Evolutionary conservation across 2,888 invertebrate species (phyloP).

Genomic region (Steinernema carpocapsae): DNA sequence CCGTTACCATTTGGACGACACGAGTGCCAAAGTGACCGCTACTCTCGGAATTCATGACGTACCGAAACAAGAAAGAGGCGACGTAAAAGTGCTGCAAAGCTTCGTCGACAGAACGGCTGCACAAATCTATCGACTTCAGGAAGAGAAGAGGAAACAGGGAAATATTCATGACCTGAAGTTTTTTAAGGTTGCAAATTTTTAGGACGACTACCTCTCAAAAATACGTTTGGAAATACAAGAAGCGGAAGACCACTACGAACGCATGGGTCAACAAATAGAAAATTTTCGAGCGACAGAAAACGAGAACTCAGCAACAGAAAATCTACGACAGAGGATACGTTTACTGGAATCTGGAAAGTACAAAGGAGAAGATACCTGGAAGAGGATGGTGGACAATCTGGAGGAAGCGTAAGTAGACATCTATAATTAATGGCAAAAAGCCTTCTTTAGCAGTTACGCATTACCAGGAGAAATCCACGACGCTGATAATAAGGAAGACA

Average conservation of each 20-base stretch:
- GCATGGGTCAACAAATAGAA: background rate
- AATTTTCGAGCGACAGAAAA: background rate
- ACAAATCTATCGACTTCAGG: background rate
- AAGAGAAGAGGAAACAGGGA: conserved; percentile 4
- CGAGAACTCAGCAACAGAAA: background rate
- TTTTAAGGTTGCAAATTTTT: too few species aligned
- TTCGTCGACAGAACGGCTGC: background rate
- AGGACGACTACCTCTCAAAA: conserved; percentile 5
- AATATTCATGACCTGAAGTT: too few species aligned
- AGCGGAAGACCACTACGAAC: background rate
- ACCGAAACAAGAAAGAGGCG: background rate
- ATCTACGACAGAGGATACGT: background rate
- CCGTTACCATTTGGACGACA: background rate
- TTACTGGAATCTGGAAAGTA: background rate
- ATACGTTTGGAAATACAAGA: background rate
- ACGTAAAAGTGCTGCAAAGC: background rate
- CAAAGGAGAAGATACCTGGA: conserved; percentile 13
- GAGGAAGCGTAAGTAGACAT: background rate
- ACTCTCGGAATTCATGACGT: conserved; percentile 13
- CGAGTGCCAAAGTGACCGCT: background rate
- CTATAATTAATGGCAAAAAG: too few species aligned
- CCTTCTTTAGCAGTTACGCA: background rate
- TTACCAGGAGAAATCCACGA: conserved; percentile 3
- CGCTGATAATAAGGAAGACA: background rate
- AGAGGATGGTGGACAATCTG: conserved; percentile 3